These are phyloP conservation scores for Glyphotaelius pellucidus DNA, from an alignment of 2,888 invertebrate species.

Conservation along the genomic window DNA sequence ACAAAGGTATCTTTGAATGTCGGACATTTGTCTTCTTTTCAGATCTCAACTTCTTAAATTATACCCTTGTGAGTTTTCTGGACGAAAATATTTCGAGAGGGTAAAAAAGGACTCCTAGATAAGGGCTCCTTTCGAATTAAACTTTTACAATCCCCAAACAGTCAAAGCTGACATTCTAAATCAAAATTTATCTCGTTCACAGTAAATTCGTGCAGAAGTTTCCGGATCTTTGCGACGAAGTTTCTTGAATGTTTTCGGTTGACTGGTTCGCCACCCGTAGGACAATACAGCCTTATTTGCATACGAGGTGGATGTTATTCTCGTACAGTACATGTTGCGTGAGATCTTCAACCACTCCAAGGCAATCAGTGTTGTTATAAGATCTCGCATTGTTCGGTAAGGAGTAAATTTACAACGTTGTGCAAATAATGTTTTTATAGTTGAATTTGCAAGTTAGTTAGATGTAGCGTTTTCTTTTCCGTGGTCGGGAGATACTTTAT, in stretches of 20 bases:
- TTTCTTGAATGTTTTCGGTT: conserved; percentile 28
- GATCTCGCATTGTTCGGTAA: neutral
- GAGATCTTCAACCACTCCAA: neutral
- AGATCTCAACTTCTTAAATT: conserved; percentile 58
- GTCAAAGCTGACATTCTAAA: conserved; percentile 58
- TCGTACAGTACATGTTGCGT: neutral
- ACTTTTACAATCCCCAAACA: conserved; percentile 59
- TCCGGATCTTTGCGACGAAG: conserved; percentile 40
- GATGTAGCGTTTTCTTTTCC: neutral
- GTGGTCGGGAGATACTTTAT: neutral
- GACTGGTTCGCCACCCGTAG: conserved; percentile 24
- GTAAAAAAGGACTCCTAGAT: conserved; percentile 50
- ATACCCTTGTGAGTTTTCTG: conserved; percentile 53
- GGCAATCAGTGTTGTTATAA: neutral
- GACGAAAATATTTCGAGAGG: conserved; percentile 47
- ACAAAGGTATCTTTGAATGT: conserved; percentile 58
- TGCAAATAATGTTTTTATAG: neutral
- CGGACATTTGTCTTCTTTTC: conserved; percentile 59
- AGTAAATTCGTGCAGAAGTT: conserved; percentile 54
- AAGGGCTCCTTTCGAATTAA: conserved; percentile 56
- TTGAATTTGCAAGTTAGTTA: neutral
- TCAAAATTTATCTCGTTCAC: conserved; percentile 60
- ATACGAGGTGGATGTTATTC: conserved; percentile 33
- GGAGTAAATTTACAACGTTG: neutral
- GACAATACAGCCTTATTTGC: conserved; percentile 41